Evolutionary conservation across 2,797 vertebrate genomes (phyloP), one percentile per base, ranked within the genome.

Genomic region (Leptodactylus fallax): DNA sequence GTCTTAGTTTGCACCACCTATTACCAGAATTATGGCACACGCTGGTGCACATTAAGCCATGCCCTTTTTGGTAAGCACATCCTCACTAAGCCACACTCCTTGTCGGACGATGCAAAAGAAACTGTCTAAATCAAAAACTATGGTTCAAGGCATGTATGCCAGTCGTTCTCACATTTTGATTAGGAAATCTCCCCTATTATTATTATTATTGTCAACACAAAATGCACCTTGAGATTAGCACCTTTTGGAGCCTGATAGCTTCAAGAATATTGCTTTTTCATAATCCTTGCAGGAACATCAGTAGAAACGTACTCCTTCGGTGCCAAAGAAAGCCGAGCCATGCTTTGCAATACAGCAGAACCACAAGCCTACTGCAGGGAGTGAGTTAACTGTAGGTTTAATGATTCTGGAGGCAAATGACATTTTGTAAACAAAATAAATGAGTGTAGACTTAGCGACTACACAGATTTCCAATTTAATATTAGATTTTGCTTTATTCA

Each of bases 391-490:
- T n/a, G 47, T 19, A 47, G 74, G 19, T 45, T 86, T 89, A 86
- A 76, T 78, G 71, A 86, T 71, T 77, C n/a, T 53, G 65, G 87
- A 79, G 7, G 82, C 82, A 85, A 88, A 71, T 85, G 71, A 82
- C 79, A 85, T 58, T 89, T 79, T 45, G 56, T 78, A 89, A 86
- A 86, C 72, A 89, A 82, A 89, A 83, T 86, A 89, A 86, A 89
- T 83, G 69, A 61, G 79, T 58, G 72, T 82, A 79, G 79, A 81
- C 88, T 89, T 83, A 83, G 80, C 67, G 49, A 51, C 63, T 86
- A 79, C 63, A 83, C 88, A 89, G 88, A 78, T 89, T 89, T 89
- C 80, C 88, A 86, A 86, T 89, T 79, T 89, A 82, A 86, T 89
- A 86, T 89, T 77, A 83, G 78, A 71, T 89, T 86, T 85, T 83